Evolutionary conservation across 2,888 invertebrate species (phyloP).

Genomic region (Ligdia adustata): DNA sequence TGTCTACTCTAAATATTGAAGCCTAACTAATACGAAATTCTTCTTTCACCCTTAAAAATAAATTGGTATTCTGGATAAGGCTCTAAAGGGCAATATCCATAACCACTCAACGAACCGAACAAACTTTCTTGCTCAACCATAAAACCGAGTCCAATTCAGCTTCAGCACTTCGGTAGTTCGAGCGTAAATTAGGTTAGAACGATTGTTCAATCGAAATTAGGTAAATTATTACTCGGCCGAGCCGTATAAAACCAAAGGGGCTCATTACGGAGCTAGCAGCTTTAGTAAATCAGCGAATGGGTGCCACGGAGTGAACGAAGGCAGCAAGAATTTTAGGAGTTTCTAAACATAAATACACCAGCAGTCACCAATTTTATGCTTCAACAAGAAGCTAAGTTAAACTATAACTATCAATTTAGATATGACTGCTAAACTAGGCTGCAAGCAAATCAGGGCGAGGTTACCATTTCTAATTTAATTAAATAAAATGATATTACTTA

Average conservation of each 20-base stretch:
- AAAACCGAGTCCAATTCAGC: constrained; percentile 21
- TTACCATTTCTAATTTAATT: background rate
- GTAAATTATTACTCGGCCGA: constrained; percentile 36
- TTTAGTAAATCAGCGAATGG: constrained; percentile 34
- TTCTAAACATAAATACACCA: background rate
- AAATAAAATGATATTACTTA: no score
- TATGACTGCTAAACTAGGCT: background rate
- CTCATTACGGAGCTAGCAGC: constrained; percentile 35
- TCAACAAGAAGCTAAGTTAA: no score
- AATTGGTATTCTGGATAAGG: background rate
- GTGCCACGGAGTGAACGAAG: constrained; percentile 23
- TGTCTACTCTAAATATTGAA: no score
- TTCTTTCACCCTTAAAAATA: background rate
- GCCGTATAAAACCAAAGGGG: constrained; percentile 39
- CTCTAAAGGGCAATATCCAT: constrained; percentile 19
- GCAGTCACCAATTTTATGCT: background rate
- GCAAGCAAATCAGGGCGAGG: background rate
- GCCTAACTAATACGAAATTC: background rate
- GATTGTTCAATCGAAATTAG: constrained; percentile 40
- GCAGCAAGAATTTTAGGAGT: constrained; percentile 20
- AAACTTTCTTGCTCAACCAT: constrained; percentile 24
- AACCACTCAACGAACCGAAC: constrained; percentile 18
- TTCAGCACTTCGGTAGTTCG: constrained; percentile 34
- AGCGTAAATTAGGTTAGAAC: constrained; percentile 38
- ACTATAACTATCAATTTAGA: background rate